Evolutionary conservation across 2,113 vertebrate species (phyloP), one percentile per base, ranked within the genome.

Genomic region (Nesoenas mayeri): DNA sequence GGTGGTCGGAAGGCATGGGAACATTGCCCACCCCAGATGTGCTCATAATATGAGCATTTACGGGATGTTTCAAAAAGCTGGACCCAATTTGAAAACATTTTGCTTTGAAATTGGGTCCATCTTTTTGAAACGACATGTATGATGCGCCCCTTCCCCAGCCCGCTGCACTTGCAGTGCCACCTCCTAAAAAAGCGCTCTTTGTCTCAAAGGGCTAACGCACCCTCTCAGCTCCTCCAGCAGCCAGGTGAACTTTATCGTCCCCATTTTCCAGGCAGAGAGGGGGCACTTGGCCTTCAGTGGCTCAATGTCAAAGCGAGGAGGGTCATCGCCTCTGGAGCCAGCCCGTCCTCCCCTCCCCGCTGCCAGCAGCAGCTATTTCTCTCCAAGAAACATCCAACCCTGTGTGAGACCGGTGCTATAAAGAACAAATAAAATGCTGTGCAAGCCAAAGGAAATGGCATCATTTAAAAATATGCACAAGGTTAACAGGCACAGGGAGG

Each of bases 351-450:
- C 74, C 61, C 74, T 62, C 87, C 47, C 66, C 0, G 5, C 72
- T 21, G 54, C 72, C 81, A 47, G 86, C 83, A 73, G 92, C 90
- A 86, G 65, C 88, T 51, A 71, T 78, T 89, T 73, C 73, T 94
- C 85, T 85, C 34, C 53, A 6, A 86, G 90, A 85, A 78, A 12
- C 91, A 80, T 72, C 56, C 72, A 54, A 47, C 88, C 53, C 88
- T 38, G 88, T 58, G 60, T 40, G 88, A 90, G 69, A 34, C 48
- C 2, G 12, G 34, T 32, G 93, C 85, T 19, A 71, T 90, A 91
- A 96, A 95, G 95, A 85, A 71, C 60, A 90, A 74, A 96, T 86
- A 58, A 96, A 93, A 78, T 10, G 83, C 95, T 94, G 92, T 14
- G 95, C 88, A 53, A 95, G 93, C 85, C 88, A 9, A 74, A 81